phyloP scores from a whole-genome alignment of 2,113 vertebrate genomes.

The Puntigrus tetrazona region DNA sequence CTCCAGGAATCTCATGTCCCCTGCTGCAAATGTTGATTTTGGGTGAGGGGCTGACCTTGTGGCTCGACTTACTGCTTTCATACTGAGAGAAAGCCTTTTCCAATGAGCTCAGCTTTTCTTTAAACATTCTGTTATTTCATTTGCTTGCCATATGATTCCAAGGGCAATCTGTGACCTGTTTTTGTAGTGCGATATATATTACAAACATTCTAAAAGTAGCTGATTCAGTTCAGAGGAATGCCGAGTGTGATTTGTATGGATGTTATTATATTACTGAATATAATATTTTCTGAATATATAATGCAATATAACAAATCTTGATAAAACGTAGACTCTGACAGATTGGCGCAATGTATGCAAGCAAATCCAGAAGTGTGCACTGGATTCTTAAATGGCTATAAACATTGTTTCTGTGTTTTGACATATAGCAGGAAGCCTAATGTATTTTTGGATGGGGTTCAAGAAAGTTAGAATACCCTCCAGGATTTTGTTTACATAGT shows the following conservation, averaged over 20 bases:
- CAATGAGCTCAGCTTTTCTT: conserved; percentile 21
- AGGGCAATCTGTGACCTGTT: conserved; percentile 5
- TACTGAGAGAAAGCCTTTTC: conserved; percentile 17
- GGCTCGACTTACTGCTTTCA: conserved; percentile 1
- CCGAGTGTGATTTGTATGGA: neutral
- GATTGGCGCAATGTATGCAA: neutral
- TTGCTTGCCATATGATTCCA: conserved; percentile 17
- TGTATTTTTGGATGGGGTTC: conserved; percentile 1
- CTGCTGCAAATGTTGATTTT: conserved; percentile 29
- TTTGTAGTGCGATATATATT: neutral
- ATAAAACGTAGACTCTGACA: neutral
- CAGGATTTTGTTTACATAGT: neutral
- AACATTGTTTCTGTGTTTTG: neutral
- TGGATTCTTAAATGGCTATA: conserved; percentile 14
- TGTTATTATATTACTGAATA: neutral
- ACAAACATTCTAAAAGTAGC: neutral
- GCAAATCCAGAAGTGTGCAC: conserved; percentile 4
- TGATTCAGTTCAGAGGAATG: neutral
- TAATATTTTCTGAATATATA: conserved; percentile 13
- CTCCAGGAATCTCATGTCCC: neutral
- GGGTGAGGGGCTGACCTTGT: conserved; percentile 39
- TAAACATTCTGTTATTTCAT: conserved; percentile 30
- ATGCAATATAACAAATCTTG: neutral
- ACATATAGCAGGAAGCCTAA: neutral
- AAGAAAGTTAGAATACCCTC: conserved; percentile 18